A percentile compares a stretch with the other conserved stretches of the same genome.
Evolutionary conservation across 2,888 invertebrate species (phyloP).

Genomic region (Drosophila colorata): DNA sequence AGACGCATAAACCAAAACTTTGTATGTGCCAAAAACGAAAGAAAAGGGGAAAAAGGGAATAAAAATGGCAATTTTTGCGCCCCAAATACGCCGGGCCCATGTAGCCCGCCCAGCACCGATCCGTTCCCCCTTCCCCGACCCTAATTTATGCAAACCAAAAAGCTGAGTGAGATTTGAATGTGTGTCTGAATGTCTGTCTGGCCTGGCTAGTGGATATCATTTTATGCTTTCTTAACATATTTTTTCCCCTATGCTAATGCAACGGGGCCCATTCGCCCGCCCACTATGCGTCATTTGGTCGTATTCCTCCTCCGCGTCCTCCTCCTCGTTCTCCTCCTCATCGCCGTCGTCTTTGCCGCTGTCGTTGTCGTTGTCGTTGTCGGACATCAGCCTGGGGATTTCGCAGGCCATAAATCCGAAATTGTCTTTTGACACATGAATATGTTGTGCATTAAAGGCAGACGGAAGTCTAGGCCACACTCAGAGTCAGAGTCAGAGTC

Average conservation of each 20-base stretch:
- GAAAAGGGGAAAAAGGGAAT: constrained; percentile 20
- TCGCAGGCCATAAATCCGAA: constrained; percentile 81
- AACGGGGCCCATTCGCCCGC: constrained; percentile 36
- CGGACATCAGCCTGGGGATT: constrained; percentile 58
- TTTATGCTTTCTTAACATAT: constrained; percentile 81
- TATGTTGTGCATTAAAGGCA: constrained; percentile 82
- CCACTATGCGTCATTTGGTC: constrained; percentile 66
- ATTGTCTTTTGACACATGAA: constrained; percentile 83
- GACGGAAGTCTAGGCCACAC: constrained; percentile 52
- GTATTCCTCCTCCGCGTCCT: not conserved
- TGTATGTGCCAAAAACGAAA: constrained; percentile 31
- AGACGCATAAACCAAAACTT: constrained; percentile 78
- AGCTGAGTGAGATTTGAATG: constrained; percentile 67
- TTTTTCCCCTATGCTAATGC: constrained; percentile 61
- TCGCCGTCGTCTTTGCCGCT: not conserved
- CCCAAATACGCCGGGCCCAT: constrained; percentile 56
- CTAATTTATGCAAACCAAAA: constrained; percentile 79
- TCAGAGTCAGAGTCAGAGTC: constrained; percentile 6
- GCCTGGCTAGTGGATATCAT: constrained; percentile 67
- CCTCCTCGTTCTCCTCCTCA: no score
- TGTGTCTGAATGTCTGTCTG: constrained; percentile 29
- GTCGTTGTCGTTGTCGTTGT: constrained; percentile 21
- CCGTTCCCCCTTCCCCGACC: constrained; percentile 14
- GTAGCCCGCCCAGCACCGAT: constrained; percentile 12
- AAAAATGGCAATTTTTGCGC: constrained; percentile 65